Evolutionary conservation across 1,140 invertebrate species (phyloP).

Genomic region (Manduca sexta): DNA sequence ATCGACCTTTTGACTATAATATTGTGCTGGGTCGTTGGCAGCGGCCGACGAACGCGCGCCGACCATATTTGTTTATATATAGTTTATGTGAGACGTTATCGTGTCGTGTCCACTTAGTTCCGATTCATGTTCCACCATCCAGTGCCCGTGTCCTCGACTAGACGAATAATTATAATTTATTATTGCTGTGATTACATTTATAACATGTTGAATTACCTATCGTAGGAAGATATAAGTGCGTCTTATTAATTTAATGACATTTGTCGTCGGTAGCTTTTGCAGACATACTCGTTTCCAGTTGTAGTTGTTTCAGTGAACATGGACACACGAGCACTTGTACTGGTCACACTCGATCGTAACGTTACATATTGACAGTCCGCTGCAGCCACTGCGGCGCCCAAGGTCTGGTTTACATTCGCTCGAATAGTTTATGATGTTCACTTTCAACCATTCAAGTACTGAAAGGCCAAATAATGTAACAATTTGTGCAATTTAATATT

Average conservation of each 20-base stretch:
- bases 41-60: conserved; percentile 6
- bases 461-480: conserved; percentile 12
- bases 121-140: conserved; percentile 57
- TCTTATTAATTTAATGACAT: conserved; percentile 54
- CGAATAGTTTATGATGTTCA: neutral
- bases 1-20: conserved; percentile 52
- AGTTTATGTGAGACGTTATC: conserved; percentile 62
- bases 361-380: neutral
- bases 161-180: conserved; percentile 64
- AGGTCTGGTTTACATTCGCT: too few relatives aligned
- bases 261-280: conserved; percentile 44
- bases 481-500: conserved; percentile 23
- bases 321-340: conserved; percentile 5
- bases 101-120: conserved; percentile 55
- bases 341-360: neutral
- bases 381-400: too few relatives aligned
- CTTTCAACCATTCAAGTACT: conserved; percentile 9
- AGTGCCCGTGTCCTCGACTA: conserved; percentile 50
- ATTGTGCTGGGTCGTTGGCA: conserved; percentile 37
- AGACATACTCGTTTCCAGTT: conserved; percentile 26
- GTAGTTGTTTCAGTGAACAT: conserved; percentile 2
- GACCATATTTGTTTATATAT: conserved; percentile 48
- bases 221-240: conserved; percentile 61
- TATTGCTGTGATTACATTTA: conserved; percentile 71
- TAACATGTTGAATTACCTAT: conserved; percentile 60